Conservation (phyloP, 2,888 invertebrate species). For the Thera britannica region DNA sequence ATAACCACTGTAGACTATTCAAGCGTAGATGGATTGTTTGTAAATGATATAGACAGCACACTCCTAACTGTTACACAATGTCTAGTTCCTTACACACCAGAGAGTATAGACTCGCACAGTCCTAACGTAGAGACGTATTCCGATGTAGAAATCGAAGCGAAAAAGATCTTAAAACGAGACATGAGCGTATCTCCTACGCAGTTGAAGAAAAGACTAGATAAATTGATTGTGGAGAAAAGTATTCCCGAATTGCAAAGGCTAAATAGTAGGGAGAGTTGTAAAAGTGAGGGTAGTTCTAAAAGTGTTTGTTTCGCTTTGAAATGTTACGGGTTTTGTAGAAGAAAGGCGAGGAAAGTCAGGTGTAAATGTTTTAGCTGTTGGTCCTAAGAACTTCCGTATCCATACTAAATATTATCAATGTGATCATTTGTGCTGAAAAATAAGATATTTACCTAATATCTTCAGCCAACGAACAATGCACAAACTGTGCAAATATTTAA, state of each 20-base stretch:
- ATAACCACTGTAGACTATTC: conserved; percentile 78
- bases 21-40: conserved; percentile 72
- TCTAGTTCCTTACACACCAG: conserved; percentile 92
- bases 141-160: conserved; percentile 53
- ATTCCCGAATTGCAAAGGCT: conserved; percentile 64
- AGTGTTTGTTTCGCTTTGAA: conserved; percentile 73
- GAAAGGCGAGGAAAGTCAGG: conserved; percentile 63
- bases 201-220: conserved; percentile 86
- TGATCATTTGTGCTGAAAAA: neutral
- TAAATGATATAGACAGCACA: conserved; percentile 83
- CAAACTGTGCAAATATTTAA: neutral
- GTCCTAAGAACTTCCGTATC: neutral
- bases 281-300: conserved; percentile 65
- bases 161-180: conserved; percentile 59
- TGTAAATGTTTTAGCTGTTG: conserved; percentile 68
- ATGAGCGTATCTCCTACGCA: conserved; percentile 86
- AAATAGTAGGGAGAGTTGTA: conserved; percentile 73
- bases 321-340: conserved; percentile 76
- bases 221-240: conserved; percentile 59
- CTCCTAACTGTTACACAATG: conserved; percentile 68
- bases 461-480: neutral
- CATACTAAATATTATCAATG: neutral
- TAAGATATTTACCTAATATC: neutral
- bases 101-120: conserved; percentile 91
- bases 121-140: conserved; percentile 82